A percentile compares a stretch with the other conserved stretches of the same genome.
These are phyloP conservation scores for Oegoconia quadripuncta DNA, from an alignment of 2,888 invertebrate genomes.

Conservation along the genomic window DNA sequence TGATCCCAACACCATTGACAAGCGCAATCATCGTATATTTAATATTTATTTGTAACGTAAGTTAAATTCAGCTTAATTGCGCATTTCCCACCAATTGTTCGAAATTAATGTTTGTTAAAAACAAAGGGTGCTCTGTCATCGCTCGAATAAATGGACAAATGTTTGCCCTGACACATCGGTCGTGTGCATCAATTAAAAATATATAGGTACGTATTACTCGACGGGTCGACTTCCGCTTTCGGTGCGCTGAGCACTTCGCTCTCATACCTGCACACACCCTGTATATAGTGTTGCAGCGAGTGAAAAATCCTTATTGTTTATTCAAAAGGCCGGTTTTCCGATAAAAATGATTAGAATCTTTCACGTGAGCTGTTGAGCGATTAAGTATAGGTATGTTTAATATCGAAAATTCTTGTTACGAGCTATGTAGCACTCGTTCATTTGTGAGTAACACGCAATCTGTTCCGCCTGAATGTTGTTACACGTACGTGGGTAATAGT, in stretches of 20 bases:
- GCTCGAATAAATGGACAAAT: slow-evolving; percentile 61
- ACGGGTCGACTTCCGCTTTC: slow-evolving; percentile 52
- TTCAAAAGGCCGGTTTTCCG: too few relatives aligned
- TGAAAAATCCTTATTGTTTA: too few relatives aligned
- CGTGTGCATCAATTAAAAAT: slow-evolving; percentile 74
- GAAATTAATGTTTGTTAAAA: slow-evolving; percentile 45
- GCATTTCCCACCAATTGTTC: slow-evolving; percentile 72
- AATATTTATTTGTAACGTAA: slow-evolving; percentile 61
- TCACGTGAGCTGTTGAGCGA: too few relatives aligned
- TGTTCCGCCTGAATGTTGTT: too few relatives aligned
- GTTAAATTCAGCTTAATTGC: slow-evolving; percentile 62
- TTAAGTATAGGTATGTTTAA: too few relatives aligned
- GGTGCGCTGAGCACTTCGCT: slow-evolving; percentile 28
- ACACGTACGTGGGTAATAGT: too few relatives aligned
- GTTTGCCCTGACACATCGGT: slow-evolving; percentile 68
- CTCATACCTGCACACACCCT: slow-evolving; percentile 5
- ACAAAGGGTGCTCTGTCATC: slow-evolving; percentile 62
- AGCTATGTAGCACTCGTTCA: too few relatives aligned
- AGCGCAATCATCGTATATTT: slow-evolving; percentile 60
- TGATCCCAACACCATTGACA: too few relatives aligned
- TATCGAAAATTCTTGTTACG: too few relatives aligned
- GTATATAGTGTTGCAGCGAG: not conserved
- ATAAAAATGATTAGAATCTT: too few relatives aligned
- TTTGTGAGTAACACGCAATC: too few relatives aligned
- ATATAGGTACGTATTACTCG: slow-evolving; percentile 70